Evolutionary conservation across 2,113 vertebrate species (phyloP).

Genomic region (Odocoileus hemionus): DNA sequence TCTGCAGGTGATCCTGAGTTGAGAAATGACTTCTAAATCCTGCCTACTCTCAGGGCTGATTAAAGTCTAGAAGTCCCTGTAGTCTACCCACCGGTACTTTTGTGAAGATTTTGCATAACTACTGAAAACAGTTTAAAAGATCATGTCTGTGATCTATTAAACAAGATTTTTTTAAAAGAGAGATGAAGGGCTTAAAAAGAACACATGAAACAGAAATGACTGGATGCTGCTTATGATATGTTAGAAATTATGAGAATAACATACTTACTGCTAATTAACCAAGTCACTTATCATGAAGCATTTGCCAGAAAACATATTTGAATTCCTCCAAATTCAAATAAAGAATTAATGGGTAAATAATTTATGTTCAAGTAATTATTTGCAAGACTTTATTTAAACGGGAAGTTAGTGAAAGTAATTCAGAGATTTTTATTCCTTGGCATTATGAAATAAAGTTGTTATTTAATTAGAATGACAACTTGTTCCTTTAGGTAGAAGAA

Average conservation of each 20-base stretch:
- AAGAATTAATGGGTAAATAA: constrained; percentile 78
- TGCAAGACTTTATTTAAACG: constrained; percentile 64
- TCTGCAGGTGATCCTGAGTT: constrained; percentile 77
- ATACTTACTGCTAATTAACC: constrained; percentile 78
- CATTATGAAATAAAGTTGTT: neutral
- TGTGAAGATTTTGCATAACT: constrained; percentile 82
- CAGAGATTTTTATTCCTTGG: constrained; percentile 34
- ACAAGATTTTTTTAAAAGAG: constrained; percentile 75
- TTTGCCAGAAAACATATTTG: constrained; percentile 78
- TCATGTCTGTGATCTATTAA: constrained; percentile 83
- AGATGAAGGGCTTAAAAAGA: constrained; percentile 81
- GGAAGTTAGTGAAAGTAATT: constrained; percentile 67
- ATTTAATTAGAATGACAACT: constrained; percentile 25
- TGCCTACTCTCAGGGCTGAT: constrained; percentile 79
- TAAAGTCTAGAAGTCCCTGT: constrained; percentile 80
- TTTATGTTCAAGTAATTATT: constrained; percentile 77
- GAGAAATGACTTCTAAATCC: constrained; percentile 82
- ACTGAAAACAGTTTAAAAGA: constrained; percentile 83
- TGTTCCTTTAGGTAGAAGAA: neutral
- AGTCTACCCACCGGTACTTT: constrained; percentile 76
- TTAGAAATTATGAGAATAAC: constrained; percentile 75
- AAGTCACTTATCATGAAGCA: constrained; percentile 78
- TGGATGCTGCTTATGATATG: constrained; percentile 76
- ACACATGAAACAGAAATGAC: constrained; percentile 79
- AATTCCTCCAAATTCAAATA: constrained; percentile 76